Base-by-base conservation (phyloP, 2,797 vertebrate species). In the Cichlasoma orientale region DNA sequence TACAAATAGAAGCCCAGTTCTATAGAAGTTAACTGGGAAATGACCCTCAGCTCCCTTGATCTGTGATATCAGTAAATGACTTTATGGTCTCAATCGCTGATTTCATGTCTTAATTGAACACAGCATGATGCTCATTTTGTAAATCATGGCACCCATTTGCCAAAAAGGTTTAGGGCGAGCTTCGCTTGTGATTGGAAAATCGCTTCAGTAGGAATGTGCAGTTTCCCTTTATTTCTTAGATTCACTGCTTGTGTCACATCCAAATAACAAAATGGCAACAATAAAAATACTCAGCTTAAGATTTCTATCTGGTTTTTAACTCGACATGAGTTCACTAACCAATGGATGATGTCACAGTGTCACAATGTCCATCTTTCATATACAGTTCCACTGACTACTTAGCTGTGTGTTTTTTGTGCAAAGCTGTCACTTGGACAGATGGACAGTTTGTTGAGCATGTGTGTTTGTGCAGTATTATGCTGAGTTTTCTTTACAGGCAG, bases 341-440 rank as follows among this genome's bases (percentile, higher is more conserved):
- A 29, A 1, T 29, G 41, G 27, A 18, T 19, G 41, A 66, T 7
- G 25, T 63, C 9, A 5, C 18, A 29, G 7, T 50, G 16, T 63
- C 16, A 14, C 18, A 29, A 13, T 50, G 16, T 50, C 41, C 47
- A 50, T 50, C 27, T 29, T 68, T 50, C 29, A 29, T 18, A 47
- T 3, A 50, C 19, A 0, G 0, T 50, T 50, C 3, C 19, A 27
- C 27, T 25, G 11, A n/a, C 25, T 50, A 29, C 41, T 50, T 50
- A 19, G 38, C 44, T 44, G 38, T 44, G 0, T 44, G 11, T 41
- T 47, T 44, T 66, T 66, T 47, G 38, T 66, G 18, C 23, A 66
- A 66, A 4, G 61, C 29, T 66, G 61, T 66, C 23, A 47, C 14
- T 27, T 66, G 23, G 41, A 66, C 23, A 27, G 25, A 66, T 66